Conservation (phyloP, 2,113 vertebrate species). For the Pangasianodon hypophthalmus region DNA sequence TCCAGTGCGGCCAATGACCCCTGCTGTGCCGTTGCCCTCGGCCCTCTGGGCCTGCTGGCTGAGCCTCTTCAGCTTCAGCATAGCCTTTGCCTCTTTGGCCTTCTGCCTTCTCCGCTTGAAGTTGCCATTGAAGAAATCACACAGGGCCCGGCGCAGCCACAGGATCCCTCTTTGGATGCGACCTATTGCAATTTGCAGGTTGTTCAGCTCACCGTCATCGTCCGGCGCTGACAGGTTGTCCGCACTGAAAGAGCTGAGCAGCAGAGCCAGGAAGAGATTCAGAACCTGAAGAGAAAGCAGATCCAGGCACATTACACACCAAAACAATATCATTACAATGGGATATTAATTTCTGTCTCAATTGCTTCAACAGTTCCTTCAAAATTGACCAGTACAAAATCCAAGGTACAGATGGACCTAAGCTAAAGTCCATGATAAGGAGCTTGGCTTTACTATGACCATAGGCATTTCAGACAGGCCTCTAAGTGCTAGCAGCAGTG, state of each 20-base stretch:
- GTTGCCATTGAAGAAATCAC: constrained; percentile 84
- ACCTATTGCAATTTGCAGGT: constrained; percentile 92
- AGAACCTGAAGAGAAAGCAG: constrained; percentile 76
- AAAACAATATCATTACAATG: background rate
- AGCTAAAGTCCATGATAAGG: background rate
- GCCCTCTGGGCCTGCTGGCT: constrained; percentile 72
- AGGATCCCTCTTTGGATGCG: constrained; percentile 84
- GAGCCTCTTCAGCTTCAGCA: constrained; percentile 84
- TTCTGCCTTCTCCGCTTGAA: constrained; percentile 80
- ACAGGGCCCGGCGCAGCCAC: constrained; percentile 72
- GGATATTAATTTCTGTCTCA: background rate
- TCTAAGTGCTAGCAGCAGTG: constrained; percentile 30
- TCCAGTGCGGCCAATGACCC: constrained; percentile 64
- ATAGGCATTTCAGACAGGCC: constrained; percentile 6
- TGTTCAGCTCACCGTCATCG: constrained; percentile 96
- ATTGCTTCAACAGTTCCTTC: background rate
- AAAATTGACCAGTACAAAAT: background rate
- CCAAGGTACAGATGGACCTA: background rate
- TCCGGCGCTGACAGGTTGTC: constrained; percentile 93
- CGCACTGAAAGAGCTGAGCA: constrained; percentile 94
- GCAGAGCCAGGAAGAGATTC: constrained; percentile 96
- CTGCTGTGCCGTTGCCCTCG: constrained; percentile 78
- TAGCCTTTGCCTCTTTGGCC: constrained; percentile 79
- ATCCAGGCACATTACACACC: constrained; percentile 5
- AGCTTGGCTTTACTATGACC: constrained; percentile 5